Conservation (phyloP, 1,140 invertebrate genomes). For the Rhopalosiphum padi region DNA sequence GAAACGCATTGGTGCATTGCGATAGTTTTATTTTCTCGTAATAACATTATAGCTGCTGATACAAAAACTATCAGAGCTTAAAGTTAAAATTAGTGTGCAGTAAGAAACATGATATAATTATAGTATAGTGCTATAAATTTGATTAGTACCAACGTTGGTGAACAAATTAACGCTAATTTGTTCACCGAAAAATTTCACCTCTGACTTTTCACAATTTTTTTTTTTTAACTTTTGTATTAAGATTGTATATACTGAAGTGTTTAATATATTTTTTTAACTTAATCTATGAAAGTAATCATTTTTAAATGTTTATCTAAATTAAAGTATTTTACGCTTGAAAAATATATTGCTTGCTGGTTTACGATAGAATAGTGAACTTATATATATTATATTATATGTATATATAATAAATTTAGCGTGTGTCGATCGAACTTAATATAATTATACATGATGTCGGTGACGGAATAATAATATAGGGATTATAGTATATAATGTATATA, state of each 20-base stretch:
- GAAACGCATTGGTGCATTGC: neutral
- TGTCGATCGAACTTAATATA: neutral
- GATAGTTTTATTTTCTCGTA: neutral
- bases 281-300: neutral
- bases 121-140: neutral
- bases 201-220: neutral
- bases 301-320: neutral
- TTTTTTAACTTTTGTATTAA: neutral
- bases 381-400: neutral
- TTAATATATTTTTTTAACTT: neutral
- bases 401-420: neutral
- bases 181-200: neutral
- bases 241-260: neutral
- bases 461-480: neutral
- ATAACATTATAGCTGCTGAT: neutral
- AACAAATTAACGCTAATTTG: too few species aligned
- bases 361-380: neutral
- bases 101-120: neutral
- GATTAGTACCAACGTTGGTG: neutral
- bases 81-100: neutral
- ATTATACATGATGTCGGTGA: neutral
- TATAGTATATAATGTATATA: neutral
- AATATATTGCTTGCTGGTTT: neutral
- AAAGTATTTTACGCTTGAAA: neutral
- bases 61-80: too few species aligned